phyloP scores from a whole-genome alignment of 2,797 vertebrate species.

The Trachurus trachurus region DNA sequence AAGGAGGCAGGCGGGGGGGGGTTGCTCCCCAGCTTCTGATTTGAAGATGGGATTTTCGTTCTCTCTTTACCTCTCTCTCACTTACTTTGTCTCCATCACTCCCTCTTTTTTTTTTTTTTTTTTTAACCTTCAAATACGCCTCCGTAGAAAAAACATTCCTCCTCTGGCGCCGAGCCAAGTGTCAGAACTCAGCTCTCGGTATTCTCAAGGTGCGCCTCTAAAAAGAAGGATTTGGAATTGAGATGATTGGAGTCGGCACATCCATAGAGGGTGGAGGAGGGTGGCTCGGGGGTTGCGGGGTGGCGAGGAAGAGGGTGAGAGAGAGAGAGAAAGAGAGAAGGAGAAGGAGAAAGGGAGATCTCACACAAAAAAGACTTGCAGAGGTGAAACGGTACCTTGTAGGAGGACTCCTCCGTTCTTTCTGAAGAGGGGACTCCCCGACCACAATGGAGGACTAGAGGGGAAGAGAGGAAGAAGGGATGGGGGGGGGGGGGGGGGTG shows the following conservation, averaged over 20 bases:
- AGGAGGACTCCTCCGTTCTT: conserved; percentile 94
- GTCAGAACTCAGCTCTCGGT: conserved; percentile 77
- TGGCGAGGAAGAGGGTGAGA: conserved; percentile 6
- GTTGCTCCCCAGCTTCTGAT: conserved; percentile 46
- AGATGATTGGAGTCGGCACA: conserved; percentile 81
- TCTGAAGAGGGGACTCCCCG: conserved; percentile 96
- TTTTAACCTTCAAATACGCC: conserved; percentile 65
- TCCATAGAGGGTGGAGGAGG: conserved; percentile 39
- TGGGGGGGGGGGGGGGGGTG: neutral
- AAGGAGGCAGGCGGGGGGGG: conserved; percentile 25
- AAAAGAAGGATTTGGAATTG: conserved; percentile 78
- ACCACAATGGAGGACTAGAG: conserved; percentile 95
- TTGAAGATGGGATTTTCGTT: conserved; percentile 46
- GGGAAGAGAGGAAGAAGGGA: conserved; percentile 70
- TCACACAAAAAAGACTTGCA: conserved; percentile 37
- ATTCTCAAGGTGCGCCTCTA: conserved; percentile 78
- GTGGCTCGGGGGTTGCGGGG: neutral
- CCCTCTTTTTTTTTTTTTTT: neutral
- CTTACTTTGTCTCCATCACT: conserved; percentile 53
- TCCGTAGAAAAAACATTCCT: conserved; percentile 60
- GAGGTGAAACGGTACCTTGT: conserved; percentile 89
- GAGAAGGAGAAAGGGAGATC: conserved; percentile 28
- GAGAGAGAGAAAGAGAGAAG: conserved; percentile 11
- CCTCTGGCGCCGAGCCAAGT: conserved; percentile 66
- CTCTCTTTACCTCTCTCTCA: conserved; percentile 26